These are phyloP conservation scores for Euwallacea fornicatus DNA, from an alignment of 1,140 invertebrate species.

Conservation along the genomic window DNA sequence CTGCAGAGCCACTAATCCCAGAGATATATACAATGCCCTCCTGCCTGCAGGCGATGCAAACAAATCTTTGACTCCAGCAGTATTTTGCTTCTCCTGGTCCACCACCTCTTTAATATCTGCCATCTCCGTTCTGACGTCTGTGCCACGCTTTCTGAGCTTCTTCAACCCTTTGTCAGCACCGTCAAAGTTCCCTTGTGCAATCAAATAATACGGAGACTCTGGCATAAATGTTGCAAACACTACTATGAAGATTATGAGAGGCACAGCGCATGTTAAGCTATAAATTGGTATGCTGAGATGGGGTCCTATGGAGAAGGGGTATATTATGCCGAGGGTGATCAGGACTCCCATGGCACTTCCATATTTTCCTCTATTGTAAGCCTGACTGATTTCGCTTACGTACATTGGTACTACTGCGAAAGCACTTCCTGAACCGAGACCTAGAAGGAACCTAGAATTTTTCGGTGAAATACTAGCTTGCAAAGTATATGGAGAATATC, in stretches of 20 bases:
- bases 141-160: constrained; percentile 61
- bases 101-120: constrained; percentile 30
- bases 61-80: constrained; percentile 33
- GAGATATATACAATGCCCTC: constrained; percentile 72
- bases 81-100: constrained; percentile 46
- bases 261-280: constrained; percentile 54
- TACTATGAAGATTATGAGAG: constrained; percentile 58
- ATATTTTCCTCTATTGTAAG: constrained; percentile 40
- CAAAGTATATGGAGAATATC: background rate
- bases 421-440: constrained; percentile 54
- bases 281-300: constrained; percentile 59
- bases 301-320: constrained; percentile 62
- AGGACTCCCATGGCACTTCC: constrained; percentile 44
- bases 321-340: constrained; percentile 39
- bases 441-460: constrained; percentile 54
- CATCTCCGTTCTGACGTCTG: constrained; percentile 42
- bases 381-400: constrained; percentile 55
- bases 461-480: constrained; percentile 54
- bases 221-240: constrained; percentile 59
- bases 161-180: constrained; percentile 65
- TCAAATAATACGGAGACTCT: constrained; percentile 74
- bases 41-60: constrained; percentile 54
- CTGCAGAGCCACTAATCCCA: constrained; percentile 84
- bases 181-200: constrained; percentile 60
- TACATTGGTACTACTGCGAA: constrained; percentile 59